A percentile compares a stretch with the other conserved stretches of the same genome.
These are phyloP conservation scores for Apamea epomidion DNA, from an alignment of 2,888 invertebrate genomes.

Conservation along the genomic window DNA sequence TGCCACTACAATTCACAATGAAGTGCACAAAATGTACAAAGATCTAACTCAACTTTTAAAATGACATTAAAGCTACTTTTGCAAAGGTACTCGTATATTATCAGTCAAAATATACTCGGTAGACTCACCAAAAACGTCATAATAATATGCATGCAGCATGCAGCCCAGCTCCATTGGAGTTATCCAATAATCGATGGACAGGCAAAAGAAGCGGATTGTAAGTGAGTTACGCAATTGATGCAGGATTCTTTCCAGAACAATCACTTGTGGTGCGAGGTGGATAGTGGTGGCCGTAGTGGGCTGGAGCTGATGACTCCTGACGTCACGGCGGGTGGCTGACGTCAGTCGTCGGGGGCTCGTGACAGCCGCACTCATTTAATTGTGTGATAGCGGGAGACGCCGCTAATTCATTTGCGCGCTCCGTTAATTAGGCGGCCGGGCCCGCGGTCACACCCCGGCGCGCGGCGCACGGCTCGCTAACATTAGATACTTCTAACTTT, in stretches of 20 bases:
- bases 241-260: background rate
- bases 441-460: constrained; percentile 24
- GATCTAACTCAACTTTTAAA: background rate
- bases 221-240: background rate
- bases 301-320: background rate
- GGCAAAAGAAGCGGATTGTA: background rate
- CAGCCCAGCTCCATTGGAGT: background rate
- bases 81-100: too few relatives aligned
- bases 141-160: too few relatives aligned
- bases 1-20: background rate
- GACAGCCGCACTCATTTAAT: constrained; percentile 54
- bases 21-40: background rate
- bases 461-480: background rate
- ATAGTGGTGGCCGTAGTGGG: background rate
- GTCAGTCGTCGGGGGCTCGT: constrained; percentile 1
- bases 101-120: background rate
- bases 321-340: constrained; percentile 22
- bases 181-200: background rate
- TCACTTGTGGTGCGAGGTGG: background rate
- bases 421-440: constrained; percentile 50
- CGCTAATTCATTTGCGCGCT: constrained; percentile 60
- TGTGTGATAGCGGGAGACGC: constrained; percentile 47
- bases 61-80: background rate
- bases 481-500: constrained; percentile 8
- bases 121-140: background rate